Base-by-base conservation (phyloP, 2,797 vertebrate species). In the Microctenopoma lineatum region DNA sequence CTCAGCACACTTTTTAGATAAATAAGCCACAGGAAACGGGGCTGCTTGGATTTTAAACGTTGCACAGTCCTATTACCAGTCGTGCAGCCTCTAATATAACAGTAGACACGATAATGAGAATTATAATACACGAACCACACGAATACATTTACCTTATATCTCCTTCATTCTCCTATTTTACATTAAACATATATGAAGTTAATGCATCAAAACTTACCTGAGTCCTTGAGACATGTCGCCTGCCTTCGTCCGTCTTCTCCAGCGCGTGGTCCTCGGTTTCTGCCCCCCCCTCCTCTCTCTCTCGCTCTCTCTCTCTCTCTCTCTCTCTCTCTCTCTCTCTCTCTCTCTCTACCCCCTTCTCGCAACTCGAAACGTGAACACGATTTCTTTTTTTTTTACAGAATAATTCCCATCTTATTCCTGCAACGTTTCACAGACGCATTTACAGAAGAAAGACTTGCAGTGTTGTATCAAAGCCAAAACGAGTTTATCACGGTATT, bases 141-240 rank as follows among this genome's bases (percentile, higher is more conserved):
- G 10, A n/a, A 55, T 18, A 27, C 50, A 2, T 53, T 18, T 9
- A 41, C 26, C 27, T 46, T 16, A 16, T 12, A 26, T 53, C 10
- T 7, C 16, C 26, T 12, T 2, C 27, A 25, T 3, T 48, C 0
- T 53, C 15, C 21, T 34, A 0, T 66, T 3, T 2, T 45, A n/a
- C 34, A 59, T 14, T 6, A 2, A 27, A 44, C 14, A 52, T 15
- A 46, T 62, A 26, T 1, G 10, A 39, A 63, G 2, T 32, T 53
- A n/a, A 12, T 27, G 66, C n/a, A 54, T 57, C 52, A 27, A 70
- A 85, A 92, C 83, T 85, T 90, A 96, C 97, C 97, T 95, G 94
- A 77, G 89, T 90, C 89, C 80, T 72, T 13, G 87, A 93, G 86
- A 90, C 92, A 90, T 92, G 87, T 91, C 53, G 86, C 78, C 72